phyloP scores from a whole-genome alignment of 2,113 vertebrate genomes.

The Irena cyanogastra region DNA sequence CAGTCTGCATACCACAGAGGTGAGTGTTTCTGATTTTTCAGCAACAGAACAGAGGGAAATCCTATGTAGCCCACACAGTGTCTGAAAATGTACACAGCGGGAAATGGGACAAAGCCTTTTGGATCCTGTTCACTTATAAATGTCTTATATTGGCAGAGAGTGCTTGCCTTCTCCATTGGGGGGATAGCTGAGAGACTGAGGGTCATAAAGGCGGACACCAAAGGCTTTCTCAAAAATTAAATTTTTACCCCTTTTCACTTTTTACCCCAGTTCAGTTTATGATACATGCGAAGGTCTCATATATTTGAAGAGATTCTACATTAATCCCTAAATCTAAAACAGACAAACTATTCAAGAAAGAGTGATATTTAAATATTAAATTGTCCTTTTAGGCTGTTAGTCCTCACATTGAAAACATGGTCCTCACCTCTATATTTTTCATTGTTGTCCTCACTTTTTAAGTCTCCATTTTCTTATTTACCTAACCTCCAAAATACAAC shows the following conservation, averaged over 20 bases:
- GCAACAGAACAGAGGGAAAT: neutral
- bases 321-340: neutral
- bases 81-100: neutral
- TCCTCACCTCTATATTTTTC: neutral
- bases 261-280: neutral
- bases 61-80: neutral
- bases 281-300: neutral
- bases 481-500: neutral
- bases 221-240: neutral
- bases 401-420: neutral
- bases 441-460: neutral
- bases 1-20: conserved; percentile 1
- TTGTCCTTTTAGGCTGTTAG: neutral
- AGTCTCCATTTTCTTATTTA: neutral
- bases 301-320: neutral
- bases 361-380: neutral
- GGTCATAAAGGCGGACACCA: neutral
- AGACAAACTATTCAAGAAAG: neutral
- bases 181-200: neutral
- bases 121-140: neutral
- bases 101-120: neutral
- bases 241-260: neutral
- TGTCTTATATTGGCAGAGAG: neutral
- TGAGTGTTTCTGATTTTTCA: conserved; percentile 11
- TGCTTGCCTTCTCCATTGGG: neutral